Base-by-base conservation (phyloP, 2,888 invertebrate species). In the Callinectes sapidus region DNA sequence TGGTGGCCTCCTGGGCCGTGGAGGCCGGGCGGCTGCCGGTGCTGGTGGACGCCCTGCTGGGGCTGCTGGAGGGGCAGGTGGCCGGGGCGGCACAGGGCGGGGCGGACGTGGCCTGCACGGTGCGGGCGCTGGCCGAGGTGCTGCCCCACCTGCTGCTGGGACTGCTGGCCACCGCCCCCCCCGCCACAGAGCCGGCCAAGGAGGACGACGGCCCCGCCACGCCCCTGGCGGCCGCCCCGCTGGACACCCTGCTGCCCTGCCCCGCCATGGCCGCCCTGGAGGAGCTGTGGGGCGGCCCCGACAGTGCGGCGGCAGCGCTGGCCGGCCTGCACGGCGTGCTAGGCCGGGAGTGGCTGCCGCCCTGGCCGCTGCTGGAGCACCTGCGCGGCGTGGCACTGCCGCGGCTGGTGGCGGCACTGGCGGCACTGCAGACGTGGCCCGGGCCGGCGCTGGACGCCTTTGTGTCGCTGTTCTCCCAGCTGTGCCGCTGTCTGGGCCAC, bases 311-410 rank as follows among this genome's bases (percentile, higher is more conserved):
- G 54, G 96, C 97, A 95, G 96, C 97, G 91, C 95, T 97, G 87
- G 96, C 96, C 90, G 96, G 97, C 89, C 97, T 97, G 96, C 97
- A 97, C 95, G 96, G 96, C 95, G 96, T 97, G 95, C 96, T 97
- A 94, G 96, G 96, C 10, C 96, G 97, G 94, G 96, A 97, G 95
- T 94, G 96, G 97, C 96, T 95, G 95, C 95, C 96, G 93, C 95
- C 96, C 95, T 98, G 98, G 98, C 95, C 96, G 18, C 97, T 97
- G 95, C 96, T 97, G 94, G 97, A 97, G 92, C 98, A 98, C 85
- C 14, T 94, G 10, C 77, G 55, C n/a, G 54, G 87, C 16, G 35
- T 18, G n/a, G n/a, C n/a, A n/a, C n/a, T n/a, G n/a, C n/a, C n/a
- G n/a, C n/a, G n/a, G n/a, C n/a, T n/a, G n/a, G n/a, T n/a, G n/a